Conservation (phyloP, 1,140 invertebrate genomes). For the Zelostemma sp. region DNA sequence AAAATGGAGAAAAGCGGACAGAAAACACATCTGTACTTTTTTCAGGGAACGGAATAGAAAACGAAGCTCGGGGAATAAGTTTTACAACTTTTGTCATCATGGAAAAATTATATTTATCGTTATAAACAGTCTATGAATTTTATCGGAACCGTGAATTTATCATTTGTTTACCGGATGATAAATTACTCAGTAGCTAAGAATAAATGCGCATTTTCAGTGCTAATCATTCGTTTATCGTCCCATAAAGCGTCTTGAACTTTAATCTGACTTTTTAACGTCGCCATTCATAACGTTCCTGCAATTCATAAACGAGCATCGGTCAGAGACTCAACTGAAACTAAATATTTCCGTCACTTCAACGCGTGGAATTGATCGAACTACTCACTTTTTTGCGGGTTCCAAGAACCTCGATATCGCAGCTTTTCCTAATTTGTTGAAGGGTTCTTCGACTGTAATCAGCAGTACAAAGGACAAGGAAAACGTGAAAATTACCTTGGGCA, state of each 20-base stretch:
- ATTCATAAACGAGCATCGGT: neutral
- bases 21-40: neutral
- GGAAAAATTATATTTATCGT: too few relatives aligned
- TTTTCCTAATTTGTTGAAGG: slow-evolving; percentile 4
- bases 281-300: neutral
- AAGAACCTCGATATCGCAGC: neutral
- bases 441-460: slow-evolving; percentile 1
- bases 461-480: slow-evolving; percentile 7
- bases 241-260: neutral
- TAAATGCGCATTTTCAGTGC: neutral
- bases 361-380: neutral
- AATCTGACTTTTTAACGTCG: neutral
- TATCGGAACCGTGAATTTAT: neutral
- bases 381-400: neutral
- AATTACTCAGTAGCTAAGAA: neutral
- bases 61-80: too few relatives aligned
- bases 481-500: neutral
- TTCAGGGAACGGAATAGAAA: neutral
- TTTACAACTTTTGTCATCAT: too few relatives aligned
- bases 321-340: too few relatives aligned
- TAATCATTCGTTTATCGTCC: neutral
- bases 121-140: neutral
- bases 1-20: too few relatives aligned
- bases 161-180: too few relatives aligned
- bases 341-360: too few relatives aligned